These are phyloP conservation scores for Paramuricea clavata DNA, from an alignment of 92 coral and sea anemone genomes.

Conservation along the genomic window DNA sequence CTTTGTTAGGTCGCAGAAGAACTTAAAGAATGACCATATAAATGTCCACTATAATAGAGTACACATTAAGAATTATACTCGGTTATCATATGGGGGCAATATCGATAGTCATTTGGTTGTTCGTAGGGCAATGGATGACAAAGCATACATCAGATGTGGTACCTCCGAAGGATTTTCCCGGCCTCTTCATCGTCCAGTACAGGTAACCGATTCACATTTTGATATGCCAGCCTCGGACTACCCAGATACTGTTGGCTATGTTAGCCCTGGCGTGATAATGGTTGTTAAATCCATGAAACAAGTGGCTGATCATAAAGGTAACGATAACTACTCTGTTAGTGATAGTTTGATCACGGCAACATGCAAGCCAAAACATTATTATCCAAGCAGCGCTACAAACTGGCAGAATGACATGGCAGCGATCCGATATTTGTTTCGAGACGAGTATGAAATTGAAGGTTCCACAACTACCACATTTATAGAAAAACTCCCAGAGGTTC, in stretches of 20 bases:
- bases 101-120: neutral
- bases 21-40: conserved; percentile 17
- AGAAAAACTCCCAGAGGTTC: too few relatives aligned
- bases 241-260: conserved; percentile 68
- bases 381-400: conserved; percentile 65
- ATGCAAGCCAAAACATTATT: conserved; percentile 62
- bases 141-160: conserved; percentile 43
- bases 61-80: conserved; percentile 65
- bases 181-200: conserved; percentile 63
- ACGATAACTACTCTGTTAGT: conserved; percentile 2
- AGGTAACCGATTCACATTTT: conserved; percentile 22
- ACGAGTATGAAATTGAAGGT: conserved; percentile 69
- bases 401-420: conserved; percentile 67
- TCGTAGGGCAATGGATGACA: conserved; percentile 57
- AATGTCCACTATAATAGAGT: conserved; percentile 64
- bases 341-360: conserved; percentile 56
- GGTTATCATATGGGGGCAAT: conserved; percentile 54
- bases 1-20: conserved; percentile 49
- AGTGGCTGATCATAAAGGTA: conserved; percentile 3
- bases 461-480: too few relatives aligned
- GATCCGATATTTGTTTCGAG: conserved; percentile 21
- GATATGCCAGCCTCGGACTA: conserved; percentile 41
- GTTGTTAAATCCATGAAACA: conserved; percentile 62
- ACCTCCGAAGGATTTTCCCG: conserved; percentile 72
- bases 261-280: conserved; percentile 19